Conservation (phyloP, 92 coral and sea anemone species). For the Palythoa heliodiscus region DNA sequence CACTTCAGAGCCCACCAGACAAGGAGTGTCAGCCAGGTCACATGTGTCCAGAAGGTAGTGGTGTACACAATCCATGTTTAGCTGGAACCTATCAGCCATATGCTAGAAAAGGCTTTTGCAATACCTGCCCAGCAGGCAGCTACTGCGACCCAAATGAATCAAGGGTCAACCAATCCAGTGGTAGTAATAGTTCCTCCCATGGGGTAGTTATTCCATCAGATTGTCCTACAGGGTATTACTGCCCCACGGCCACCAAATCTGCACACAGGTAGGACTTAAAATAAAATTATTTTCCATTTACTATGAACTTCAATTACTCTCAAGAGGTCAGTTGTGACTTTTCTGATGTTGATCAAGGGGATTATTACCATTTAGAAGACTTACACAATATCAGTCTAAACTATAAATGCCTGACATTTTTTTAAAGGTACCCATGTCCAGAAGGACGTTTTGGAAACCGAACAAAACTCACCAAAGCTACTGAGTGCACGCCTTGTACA, state of each 20-base stretch:
- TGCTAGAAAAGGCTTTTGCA: slow-evolving; percentile 66
- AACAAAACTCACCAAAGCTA: slow-evolving; percentile 63
- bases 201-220: slow-evolving; percentile 82
- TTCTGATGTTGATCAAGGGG: no score
- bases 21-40: slow-evolving; percentile 98
- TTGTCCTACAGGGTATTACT: slow-evolving; percentile 94
- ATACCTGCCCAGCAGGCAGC: slow-evolving; percentile 91
- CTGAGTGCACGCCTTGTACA: slow-evolving; percentile 81
- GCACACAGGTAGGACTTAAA: slow-evolving; percentile 44
- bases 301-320: no score
- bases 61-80: slow-evolving; percentile 86
- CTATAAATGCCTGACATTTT: background rate
- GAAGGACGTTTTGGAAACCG: slow-evolving; percentile 90
- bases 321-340: no score
- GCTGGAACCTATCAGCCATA: slow-evolving; percentile 94
- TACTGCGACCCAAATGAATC: slow-evolving; percentile 99
- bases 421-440: slow-evolving; percentile 82
- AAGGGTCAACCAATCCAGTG: slow-evolving; percentile 80
- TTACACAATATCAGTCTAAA: background rate
- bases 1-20: slow-evolving; percentile 82
- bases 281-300: background rate
- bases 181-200: slow-evolving; percentile 78
- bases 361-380: no score
- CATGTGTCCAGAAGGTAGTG: slow-evolving; percentile 95
- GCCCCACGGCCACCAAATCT: slow-evolving; percentile 84